Base-by-base conservation (phyloP, 2,888 invertebrate species). In the Erebia palarica region DNA sequence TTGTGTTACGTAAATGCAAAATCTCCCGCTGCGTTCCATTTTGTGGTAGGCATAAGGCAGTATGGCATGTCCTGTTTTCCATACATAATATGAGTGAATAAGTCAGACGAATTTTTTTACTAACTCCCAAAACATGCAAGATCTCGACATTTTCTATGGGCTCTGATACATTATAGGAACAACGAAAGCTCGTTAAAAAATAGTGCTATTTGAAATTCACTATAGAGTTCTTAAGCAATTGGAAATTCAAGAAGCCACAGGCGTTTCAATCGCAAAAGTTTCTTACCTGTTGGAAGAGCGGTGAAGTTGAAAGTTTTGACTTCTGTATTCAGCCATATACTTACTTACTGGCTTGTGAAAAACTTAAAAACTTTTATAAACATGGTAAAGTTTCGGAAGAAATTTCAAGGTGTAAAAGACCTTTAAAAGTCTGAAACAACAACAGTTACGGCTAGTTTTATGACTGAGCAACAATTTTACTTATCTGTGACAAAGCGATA, bases 241-340 rank as follows among this genome's bases (percentile, higher is more conserved):
- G 57, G 57, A 66, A 57, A 66, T 66, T 66, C 66, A 66, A 66
- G 18, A 58, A 66, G 65, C 65, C 65, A 65, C 65, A 78, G 75
- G 77, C 73, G 74, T 78, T 80, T 75, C 81, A 78, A 78, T 80
- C 76, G 80, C 74, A 75, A 58, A 66, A 66, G 47, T 66, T 66
- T 65, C 55, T 66, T 66, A 66, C 66, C 66, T 66, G 66, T 58
- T 57, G 44, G 66, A 47, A 58, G 47, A 66, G 66, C 47, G 66
- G 66, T 57, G 66, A 57, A 58, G 57, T 66, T 47, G 57, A 66
- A 57, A 66, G 66, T 57, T 64, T 66, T 66, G 44, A 66, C 55
- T 58, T 65, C 65, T 53, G 14, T 53, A 65, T 65, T 55, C 55
- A 65, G 36, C 11, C 36, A 53, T 65, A 65, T 14, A 65, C 27